Evolutionary conservation across 2,888 invertebrate species (phyloP).

Genomic region (Chrysolina americana): DNA sequence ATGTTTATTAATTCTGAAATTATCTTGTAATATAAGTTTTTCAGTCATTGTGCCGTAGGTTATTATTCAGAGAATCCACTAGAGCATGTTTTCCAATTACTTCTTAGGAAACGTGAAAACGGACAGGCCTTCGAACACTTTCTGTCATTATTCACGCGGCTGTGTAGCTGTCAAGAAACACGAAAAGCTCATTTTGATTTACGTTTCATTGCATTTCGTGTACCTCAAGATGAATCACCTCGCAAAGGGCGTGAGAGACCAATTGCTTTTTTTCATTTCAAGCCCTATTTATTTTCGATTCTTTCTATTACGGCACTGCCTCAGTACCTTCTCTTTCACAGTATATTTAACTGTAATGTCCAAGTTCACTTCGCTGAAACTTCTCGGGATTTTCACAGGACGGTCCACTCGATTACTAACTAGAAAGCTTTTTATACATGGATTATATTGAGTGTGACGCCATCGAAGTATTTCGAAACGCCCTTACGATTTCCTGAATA

Average conservation of each 20-base stretch:
- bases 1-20: too few species aligned
- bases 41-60: too few species aligned
- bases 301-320: conserved; percentile 22
- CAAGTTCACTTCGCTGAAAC: not conserved
- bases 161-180: not conserved
- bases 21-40: too few species aligned
- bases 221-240: conserved; percentile 20
- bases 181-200: not conserved
- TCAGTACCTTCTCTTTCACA: conserved; percentile 19
- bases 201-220: not conserved
- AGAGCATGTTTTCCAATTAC: too few species aligned
- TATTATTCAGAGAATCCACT: too few species aligned
- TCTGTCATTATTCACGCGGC: too few species aligned
- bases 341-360: conserved; percentile 4
- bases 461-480: too few species aligned
- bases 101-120: not conserved
- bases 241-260: not conserved
- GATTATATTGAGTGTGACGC: too few species aligned
- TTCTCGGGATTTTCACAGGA: not conserved
- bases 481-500: too few species aligned
- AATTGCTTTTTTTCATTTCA: conserved; percentile 33
- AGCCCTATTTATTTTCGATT: conserved; percentile 25
- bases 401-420: not conserved
- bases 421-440: too few species aligned
- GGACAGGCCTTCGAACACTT: not conserved